Evolutionary conservation across 2,113 vertebrate species (phyloP), one percentile per base, ranked within the genome.

Genomic region (Rostratula benghalensis): DNA sequence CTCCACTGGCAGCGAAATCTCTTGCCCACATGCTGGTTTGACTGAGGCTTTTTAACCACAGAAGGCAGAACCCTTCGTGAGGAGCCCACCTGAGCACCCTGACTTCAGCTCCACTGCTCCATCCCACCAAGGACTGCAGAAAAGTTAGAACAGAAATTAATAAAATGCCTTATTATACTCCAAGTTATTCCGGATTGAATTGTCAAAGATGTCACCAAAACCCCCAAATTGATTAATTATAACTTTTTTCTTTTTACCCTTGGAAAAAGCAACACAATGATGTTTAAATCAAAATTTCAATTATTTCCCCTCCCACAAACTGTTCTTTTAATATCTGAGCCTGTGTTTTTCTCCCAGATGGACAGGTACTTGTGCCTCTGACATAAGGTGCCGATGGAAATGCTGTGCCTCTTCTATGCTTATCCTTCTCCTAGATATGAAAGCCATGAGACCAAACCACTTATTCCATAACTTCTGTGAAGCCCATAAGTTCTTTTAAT

Each of bases 1-100:
- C 69, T 70, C 76, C 70, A 67, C 50, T 35, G n/a, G 46, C 31
- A 86, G 14, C 63, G 79, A 75, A 90, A 83, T 43, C 46, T 90
- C 67, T 41, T 3, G 6, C 31, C 1, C 5, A 78, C 6, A 5
- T 5, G 12, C 22, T 73, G 10, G 1, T 33, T 39, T 88, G 46
- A 76, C 14, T 0, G 0, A 79, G 48, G n/a, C 12, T 80, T 83
- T 85, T 8, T 57, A 86, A 92, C 33, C 3, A 1, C 6, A 20
- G 53, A 70, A 37, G 61, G 27, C 45, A 87, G 50, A 94, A 54
- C 1, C 6, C 20, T 46, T 59, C 51, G 50, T 50, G 46, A 68
- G 22, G 25, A 79, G 37, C 27, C 13, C 41, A 81, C 22, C 37
- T 0, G 3, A 65, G 33, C 6, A 22, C 33, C 31, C 35, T 27